Conservation (phyloP, 2,113 vertebrate genomes). For the Acrocephalus kingi region DNA sequence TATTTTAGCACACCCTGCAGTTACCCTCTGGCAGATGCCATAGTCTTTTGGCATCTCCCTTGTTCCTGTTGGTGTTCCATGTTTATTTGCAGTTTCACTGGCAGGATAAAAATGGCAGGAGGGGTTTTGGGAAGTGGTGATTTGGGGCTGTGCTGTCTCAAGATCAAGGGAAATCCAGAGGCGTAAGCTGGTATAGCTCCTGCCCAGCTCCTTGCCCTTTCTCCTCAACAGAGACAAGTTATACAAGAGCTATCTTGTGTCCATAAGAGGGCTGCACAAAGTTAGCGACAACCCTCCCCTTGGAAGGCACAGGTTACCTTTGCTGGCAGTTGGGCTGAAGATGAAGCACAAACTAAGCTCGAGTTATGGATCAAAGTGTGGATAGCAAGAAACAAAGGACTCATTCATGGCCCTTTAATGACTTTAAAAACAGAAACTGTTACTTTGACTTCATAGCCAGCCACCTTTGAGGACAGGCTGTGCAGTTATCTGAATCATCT, state of each 20-base stretch:
- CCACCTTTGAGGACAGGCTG: not conserved
- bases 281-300: accelerated
- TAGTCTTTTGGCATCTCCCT: not conserved
- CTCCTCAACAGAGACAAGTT: not conserved
- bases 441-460: not conserved
- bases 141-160: not conserved
- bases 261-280: not conserved
- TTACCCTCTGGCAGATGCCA: not conserved
- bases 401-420: not conserved
- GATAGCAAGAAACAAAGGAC: not conserved
- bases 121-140: not conserved
- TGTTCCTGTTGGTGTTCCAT: not conserved
- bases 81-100: not conserved
- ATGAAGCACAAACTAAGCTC: not conserved
- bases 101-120: not conserved
- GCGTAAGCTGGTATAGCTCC: not conserved
- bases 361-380: not conserved
- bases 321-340: not conserved
- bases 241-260: not conserved
- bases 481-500: not conserved
- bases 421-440: not conserved
- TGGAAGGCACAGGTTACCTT: not conserved
- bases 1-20: not conserved
- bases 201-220: not conserved
- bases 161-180: not conserved